Percentiles rank a stretch among this genome's conserved stretches.
Conservation (phyloP, 2,113 vertebrate genomes). For the Cacatua alba region DNA sequence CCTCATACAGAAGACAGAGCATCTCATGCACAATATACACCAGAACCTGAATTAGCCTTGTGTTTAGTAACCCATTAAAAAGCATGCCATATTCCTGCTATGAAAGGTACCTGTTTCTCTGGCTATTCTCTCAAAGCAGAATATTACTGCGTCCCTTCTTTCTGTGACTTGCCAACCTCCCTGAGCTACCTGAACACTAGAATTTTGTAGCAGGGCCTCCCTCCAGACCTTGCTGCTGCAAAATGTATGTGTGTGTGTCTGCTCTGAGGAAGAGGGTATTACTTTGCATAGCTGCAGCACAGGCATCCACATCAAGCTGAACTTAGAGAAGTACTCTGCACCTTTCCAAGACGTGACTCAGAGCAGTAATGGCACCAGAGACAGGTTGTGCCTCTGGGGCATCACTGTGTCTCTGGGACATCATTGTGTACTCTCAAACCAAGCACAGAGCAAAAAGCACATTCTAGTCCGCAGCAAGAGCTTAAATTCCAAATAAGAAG, state of each 20-base stretch:
- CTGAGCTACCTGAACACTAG: neutral
- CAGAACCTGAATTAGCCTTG: neutral
- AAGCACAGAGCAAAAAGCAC: neutral
- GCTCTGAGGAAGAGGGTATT: fast-evolving
- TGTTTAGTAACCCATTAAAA: neutral
- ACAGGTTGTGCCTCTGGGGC: neutral
- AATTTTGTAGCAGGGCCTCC: neutral
- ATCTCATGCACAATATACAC: neutral
- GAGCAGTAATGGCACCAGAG: neutral
- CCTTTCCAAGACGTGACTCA: fast-evolving
- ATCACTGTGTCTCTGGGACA: neutral
- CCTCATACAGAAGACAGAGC: neutral
- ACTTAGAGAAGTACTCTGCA: fast-evolving
- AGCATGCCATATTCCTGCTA: neutral
- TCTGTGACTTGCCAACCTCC: neutral
- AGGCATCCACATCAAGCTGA: neutral
- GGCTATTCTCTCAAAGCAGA: neutral
- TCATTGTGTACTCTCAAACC: neutral
- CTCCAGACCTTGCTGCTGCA: neutral
- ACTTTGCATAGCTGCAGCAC: neutral
- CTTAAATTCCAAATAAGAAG: neutral
- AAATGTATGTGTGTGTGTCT: neutral
- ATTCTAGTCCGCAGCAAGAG: neutral
- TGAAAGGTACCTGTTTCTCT: neutral
- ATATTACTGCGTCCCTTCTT: neutral